These are phyloP conservation scores for Drosophila oshimai DNA, from an alignment of 1,140 invertebrate genomes.

Conservation along the genomic window DNA sequence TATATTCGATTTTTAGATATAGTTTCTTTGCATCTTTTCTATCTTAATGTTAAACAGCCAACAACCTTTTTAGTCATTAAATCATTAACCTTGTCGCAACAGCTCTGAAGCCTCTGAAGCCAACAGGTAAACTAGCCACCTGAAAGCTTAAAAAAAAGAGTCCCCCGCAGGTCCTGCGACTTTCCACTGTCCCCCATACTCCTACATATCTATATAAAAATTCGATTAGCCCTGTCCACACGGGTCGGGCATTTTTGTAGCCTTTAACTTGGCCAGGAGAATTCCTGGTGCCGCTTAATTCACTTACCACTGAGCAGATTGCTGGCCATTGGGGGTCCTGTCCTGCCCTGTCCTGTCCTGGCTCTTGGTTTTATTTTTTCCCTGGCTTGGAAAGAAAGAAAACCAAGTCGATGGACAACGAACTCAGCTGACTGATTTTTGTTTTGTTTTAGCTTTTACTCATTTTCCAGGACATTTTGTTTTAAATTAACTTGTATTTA, in stretches of 20 bases:
- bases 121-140: not conserved
- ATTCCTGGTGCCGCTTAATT: not conserved
- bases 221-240: not conserved
- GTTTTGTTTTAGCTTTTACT: not conserved
- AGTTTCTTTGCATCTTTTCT: no score
- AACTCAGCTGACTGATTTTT: not conserved
- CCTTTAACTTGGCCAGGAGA: not conserved
- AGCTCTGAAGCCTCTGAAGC: not conserved
- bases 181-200: not conserved
- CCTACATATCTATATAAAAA: not conserved
- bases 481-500: no score
- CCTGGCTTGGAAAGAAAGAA: not conserved
- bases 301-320: not conserved
- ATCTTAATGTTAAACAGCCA: no score
- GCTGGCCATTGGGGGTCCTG: not conserved
- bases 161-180: not conserved
- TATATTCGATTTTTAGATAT: no score
- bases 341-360: no score
- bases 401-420: not conserved
- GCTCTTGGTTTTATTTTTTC: not conserved
- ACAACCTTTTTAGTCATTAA: not conserved
- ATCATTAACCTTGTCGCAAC: not conserved
- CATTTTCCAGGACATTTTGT: no score
- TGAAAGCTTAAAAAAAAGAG: not conserved
- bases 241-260: not conserved